phyloP scores from a whole-genome alignment of 2,797 vertebrate genomes.

The Coreius guichenoti region DNA sequence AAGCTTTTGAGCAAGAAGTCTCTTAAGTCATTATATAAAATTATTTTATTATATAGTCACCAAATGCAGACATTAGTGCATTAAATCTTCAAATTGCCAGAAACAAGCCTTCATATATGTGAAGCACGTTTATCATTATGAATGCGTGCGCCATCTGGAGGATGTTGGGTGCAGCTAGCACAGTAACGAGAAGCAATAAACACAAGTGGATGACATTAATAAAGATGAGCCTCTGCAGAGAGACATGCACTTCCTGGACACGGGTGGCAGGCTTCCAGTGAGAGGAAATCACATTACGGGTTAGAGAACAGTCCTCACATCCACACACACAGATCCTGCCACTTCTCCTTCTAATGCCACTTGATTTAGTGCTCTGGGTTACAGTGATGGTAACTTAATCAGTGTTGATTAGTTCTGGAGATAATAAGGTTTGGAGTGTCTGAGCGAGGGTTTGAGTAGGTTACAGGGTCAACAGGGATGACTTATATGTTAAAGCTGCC shows the following conservation, averaged over 20 bases:
- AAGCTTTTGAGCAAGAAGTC: too few species aligned
- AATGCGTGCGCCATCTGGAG: neutral
- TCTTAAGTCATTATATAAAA: neutral
- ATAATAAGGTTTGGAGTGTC: slow-evolving; percentile 8
- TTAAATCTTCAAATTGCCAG: neutral
- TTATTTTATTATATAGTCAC: neutral
- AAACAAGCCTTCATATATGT: neutral
- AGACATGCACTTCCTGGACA: slow-evolving; percentile 36
- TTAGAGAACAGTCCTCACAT: neutral
- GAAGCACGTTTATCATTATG: neutral
- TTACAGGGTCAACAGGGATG: neutral
- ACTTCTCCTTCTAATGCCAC: neutral
- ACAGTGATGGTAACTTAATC: slow-evolving; percentile 6
- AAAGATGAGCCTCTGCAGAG: slow-evolving; percentile 36
- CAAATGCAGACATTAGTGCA: neutral
- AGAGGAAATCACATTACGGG: slow-evolving; percentile 58
- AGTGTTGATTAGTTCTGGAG: neutral
- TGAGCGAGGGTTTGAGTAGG: neutral
- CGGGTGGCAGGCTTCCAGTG: slow-evolving; percentile 21
- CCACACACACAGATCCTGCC: neutral
- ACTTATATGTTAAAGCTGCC: neutral
- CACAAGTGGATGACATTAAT: slow-evolving; percentile 32
- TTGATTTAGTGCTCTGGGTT: neutral
- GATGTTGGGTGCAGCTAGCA: neutral
- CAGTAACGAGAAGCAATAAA: slow-evolving; percentile 29